Evolutionary conservation across 2,113 vertebrate species (phyloP), one percentile per base, ranked within the genome.

Genomic region (Upupa epops): DNA sequence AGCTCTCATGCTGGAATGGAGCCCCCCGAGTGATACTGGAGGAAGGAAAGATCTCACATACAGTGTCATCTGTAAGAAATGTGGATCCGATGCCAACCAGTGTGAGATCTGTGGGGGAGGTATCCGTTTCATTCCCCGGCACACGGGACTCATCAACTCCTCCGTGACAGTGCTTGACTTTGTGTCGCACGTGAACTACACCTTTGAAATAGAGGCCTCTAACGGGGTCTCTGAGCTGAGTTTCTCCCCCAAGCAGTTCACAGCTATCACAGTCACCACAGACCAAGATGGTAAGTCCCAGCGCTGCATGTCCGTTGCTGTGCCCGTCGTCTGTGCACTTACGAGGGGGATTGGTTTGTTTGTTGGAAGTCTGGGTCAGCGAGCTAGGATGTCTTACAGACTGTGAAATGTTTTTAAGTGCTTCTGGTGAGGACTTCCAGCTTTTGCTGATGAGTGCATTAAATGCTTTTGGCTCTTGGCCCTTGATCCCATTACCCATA

Each of bases 1-100:
- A 17, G 98, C 98, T 20, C 98, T 99, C 64, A 97, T 98, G 97
- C 96, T 99, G 96, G 98, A 99, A 95, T 99, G 99, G 99, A 99
- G 98, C 16, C 98, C 98, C 45, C 99, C 99, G 6, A 98, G 98
- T 31, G 99, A 99, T 94, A 98, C 97, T 0, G 99, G 99, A 18
- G 99, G 99, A 5, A 98, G 99, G 61, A 98, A 98, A 82, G 99
- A 99, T 45, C 97, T 99, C 71, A 99, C 98, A 18, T 99, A 99
- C 96, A 99, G 98, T 16, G 97, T 99, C 6, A 96, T 98, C 92
- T 99, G 99, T 59, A 99, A 99, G 95, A 98, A 98, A 86, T 99
- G 99, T 22, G 98, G 98, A 9, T 96, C 96, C 1, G 98, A 98
- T 11, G 90, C 97, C 49, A 95, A 92, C 93, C 98, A 94, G 34